Evolutionary conservation across 2,113 vertebrate species (phyloP).

Genomic region (Melanerpes formicivorus): DNA sequence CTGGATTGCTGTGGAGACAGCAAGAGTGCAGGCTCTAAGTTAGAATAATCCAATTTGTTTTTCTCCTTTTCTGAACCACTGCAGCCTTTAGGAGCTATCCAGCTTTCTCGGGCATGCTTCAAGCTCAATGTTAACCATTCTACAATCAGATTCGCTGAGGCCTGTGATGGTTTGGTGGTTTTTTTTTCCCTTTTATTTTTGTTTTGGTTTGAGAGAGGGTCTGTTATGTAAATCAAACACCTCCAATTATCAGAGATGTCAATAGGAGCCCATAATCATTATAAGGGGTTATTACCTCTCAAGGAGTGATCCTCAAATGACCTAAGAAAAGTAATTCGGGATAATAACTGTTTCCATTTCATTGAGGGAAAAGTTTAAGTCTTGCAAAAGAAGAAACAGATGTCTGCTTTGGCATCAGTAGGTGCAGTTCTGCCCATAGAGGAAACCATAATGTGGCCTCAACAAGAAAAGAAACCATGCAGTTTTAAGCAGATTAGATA

Average conservation of each 20-base stretch:
- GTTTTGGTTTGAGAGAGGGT: background rate
- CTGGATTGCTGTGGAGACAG: background rate
- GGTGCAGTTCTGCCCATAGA: background rate
- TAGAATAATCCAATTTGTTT: background rate
- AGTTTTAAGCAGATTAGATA: conserved; percentile 74
- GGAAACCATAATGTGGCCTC: conserved; percentile 36
- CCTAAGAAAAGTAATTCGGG: background rate
- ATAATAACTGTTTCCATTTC: background rate
- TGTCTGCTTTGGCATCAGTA: conserved; percentile 22
- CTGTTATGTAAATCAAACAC: background rate
- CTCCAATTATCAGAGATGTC: background rate
- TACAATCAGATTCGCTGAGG: background rate
- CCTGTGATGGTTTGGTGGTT: background rate
- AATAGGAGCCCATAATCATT: background rate
- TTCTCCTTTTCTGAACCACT: background rate
- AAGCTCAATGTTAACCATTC: background rate
- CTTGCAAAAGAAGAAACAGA: conserved; percentile 1
- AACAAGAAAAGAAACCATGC: conserved; percentile 67
- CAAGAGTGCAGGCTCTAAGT: background rate
- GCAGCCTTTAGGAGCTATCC: background rate
- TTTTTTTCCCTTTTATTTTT: background rate
- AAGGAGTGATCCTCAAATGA: background rate
- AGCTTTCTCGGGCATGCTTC: background rate
- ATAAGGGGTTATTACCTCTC: background rate
- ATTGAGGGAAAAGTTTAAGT: background rate